Evolutionary conservation across 2,113 vertebrate species (phyloP).

Genomic region (Arizona elegans): DNA sequence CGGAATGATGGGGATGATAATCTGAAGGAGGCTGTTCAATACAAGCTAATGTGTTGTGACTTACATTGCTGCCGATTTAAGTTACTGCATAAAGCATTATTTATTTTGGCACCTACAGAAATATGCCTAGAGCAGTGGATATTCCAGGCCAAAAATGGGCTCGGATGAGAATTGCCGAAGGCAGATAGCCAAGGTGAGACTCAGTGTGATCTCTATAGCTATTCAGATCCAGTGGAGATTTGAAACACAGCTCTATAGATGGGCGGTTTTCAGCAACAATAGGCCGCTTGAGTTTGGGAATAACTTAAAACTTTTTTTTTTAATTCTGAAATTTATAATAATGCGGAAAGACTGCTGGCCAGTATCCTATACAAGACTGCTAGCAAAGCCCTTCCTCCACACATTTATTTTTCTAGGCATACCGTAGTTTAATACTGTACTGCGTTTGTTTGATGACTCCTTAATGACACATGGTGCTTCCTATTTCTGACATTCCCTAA

Average conservation of each 20-base stretch:
- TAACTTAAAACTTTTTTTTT: background rate
- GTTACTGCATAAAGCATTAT: background rate
- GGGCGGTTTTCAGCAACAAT: background rate
- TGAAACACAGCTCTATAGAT: background rate
- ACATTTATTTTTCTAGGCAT: background rate
- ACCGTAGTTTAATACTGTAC: background rate
- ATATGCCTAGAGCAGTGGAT: background rate
- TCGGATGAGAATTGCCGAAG: background rate
- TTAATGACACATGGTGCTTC: background rate
- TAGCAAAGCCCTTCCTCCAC: fast-evolving
- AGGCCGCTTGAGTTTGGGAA: background rate
- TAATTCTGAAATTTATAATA: background rate
- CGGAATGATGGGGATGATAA: background rate
- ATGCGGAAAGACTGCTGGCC: background rate
- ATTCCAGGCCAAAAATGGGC: background rate
- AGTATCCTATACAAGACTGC: background rate
- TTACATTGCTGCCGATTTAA: background rate
- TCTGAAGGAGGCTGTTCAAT: background rate
- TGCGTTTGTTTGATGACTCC: background rate
- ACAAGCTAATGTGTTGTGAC: background rate
- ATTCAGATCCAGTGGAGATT: background rate
- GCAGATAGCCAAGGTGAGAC: background rate
- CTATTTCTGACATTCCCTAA: background rate
- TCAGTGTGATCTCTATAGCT: background rate
- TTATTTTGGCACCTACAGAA: background rate